phyloP scores from a whole-genome alignment of 2,888 invertebrate species.

The Dilophus febrilis region DNA sequence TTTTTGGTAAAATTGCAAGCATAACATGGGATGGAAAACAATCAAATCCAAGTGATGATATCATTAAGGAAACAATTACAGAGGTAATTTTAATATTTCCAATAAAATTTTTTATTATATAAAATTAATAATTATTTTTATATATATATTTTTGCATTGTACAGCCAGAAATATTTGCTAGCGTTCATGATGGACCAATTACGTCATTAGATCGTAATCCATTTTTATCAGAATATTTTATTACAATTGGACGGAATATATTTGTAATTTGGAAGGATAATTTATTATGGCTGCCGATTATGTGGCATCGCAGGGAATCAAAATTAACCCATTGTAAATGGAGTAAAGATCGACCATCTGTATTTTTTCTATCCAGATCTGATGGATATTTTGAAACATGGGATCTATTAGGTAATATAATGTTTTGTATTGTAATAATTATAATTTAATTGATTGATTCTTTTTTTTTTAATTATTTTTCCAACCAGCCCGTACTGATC shows the following conservation, averaged over 20 bases:
- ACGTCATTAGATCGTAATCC: conserved; percentile 41
- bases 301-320: conserved; percentile 45
- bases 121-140: background rate
- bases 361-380: conserved; percentile 48
- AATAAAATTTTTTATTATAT: background rate
- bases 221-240: conserved; percentile 39
- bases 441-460: background rate
- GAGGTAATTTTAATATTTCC: background rate
- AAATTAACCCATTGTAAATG: conserved; percentile 48
- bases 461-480: background rate
- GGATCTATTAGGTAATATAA: conserved; percentile 43
- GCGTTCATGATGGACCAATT: conserved; percentile 56
- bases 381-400: conserved; percentile 69
- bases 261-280: conserved; percentile 60
- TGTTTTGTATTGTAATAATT: background rate
- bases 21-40: conserved; percentile 51
- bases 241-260: conserved; percentile 57
- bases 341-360: conserved; percentile 57
- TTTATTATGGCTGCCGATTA: conserved; percentile 38
- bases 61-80: conserved; percentile 38
- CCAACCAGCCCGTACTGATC: conserved; percentile 23
- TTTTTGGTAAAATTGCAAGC: conserved; percentile 31
- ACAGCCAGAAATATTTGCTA: conserved; percentile 29
- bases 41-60: conserved; percentile 30
- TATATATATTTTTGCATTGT: background rate